These are phyloP conservation scores for Microchrysa polita DNA, from an alignment of 2,888 invertebrate genomes.

Conservation along the genomic window DNA sequence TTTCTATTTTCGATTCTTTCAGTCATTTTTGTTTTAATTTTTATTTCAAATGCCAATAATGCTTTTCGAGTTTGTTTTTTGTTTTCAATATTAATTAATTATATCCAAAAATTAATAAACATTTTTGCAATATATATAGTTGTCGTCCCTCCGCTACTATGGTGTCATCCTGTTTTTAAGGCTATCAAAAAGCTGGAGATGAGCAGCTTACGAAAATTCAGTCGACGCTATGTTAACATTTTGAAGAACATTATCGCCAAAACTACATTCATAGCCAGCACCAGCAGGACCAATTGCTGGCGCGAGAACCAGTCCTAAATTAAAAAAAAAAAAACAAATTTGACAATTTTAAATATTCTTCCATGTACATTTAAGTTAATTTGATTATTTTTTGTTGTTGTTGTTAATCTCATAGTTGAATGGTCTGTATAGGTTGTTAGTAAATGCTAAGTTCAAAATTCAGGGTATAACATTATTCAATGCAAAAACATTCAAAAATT, in stretches of 20 bases:
- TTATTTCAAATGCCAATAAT: no score
- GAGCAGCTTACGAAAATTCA: slow-evolving; percentile 50
- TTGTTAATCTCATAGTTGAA: neutral
- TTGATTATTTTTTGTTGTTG: neutral
- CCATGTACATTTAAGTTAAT: neutral
- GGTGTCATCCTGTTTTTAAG: slow-evolving; percentile 50
- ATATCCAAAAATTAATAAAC: slow-evolving; percentile 6
- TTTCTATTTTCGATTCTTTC: no score
- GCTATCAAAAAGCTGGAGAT: slow-evolving; percentile 50
- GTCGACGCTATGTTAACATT: slow-evolving; percentile 87
- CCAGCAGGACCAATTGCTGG: slow-evolving; percentile 93
- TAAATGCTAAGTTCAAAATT: no score
- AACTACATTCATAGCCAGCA: slow-evolving; percentile 92
- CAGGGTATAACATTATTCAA: no score
- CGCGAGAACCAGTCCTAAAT: slow-evolving; percentile 94
- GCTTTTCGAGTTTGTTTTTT: no score
- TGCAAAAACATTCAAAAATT: no score
- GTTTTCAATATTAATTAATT: no score
- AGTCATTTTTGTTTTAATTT: no score
- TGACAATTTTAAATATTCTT: slow-evolving; percentile 11
- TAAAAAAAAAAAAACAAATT: neutral
- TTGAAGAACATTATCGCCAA: slow-evolving; percentile 96
- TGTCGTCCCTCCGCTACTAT: neutral
- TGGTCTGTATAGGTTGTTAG: no score
- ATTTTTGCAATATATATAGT: neutral